These are phyloP conservation scores for Dicycla oo DNA, from an alignment of 2,888 invertebrate genomes.

Conservation along the genomic window DNA sequence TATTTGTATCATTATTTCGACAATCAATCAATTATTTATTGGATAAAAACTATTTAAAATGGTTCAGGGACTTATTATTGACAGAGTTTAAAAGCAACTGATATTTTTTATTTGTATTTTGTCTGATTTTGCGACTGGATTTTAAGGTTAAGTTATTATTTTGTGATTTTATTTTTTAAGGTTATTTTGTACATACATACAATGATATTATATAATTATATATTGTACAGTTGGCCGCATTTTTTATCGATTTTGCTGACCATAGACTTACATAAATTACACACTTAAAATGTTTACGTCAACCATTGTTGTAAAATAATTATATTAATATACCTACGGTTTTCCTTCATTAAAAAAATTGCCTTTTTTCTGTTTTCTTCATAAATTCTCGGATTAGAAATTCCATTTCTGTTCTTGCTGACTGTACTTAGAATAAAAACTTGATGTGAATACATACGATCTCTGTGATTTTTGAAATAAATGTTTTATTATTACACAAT, in stretches of 20 bases:
- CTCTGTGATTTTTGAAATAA: conserved; percentile 82
- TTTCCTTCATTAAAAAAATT: background rate
- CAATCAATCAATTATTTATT: conserved; percentile 14
- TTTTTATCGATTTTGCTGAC: background rate
- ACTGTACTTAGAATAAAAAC: conserved; percentile 62
- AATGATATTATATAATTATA: conserved; percentile 23
- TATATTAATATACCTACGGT: background rate
- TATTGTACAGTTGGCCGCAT: conserved; percentile 44
- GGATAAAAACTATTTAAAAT: conserved; percentile 27
- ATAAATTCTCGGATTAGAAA: background rate
- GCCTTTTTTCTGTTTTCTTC: background rate
- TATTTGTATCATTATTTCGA: background rate
- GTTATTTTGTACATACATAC: conserved; percentile 49
- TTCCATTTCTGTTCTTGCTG: conserved; percentile 26
- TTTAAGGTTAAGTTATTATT: conserved; percentile 39
- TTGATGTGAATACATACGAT: conserved; percentile 68
- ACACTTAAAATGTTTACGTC: background rate
- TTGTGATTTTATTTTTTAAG: conserved; percentile 56
- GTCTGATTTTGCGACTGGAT: conserved; percentile 48
- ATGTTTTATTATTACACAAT: conserved; percentile 77
- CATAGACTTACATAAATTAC: background rate
- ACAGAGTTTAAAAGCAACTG: conserved; percentile 20
- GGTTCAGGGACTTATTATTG: conserved; percentile 43
- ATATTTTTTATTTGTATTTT: conserved; percentile 34
- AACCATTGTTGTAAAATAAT: background rate